Evolutionary conservation across 2,113 vertebrate species (phyloP).

Genomic region (Cyprinodon brontotheroides): DNA sequence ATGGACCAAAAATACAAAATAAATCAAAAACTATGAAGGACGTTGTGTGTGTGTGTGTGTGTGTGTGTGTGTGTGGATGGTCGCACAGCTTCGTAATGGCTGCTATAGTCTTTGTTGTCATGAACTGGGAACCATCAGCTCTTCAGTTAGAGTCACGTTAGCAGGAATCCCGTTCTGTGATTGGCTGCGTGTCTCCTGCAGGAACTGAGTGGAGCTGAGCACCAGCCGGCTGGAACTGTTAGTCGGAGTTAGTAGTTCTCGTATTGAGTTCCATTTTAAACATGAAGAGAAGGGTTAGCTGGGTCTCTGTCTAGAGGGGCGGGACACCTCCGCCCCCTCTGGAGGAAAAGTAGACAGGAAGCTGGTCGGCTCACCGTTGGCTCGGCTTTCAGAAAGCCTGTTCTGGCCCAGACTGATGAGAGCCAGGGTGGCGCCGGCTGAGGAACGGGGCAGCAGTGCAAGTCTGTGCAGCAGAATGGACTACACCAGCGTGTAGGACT

Average conservation of each 20-base stretch:
- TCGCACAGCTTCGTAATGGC: conserved; percentile 70
- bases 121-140: conserved; percentile 57
- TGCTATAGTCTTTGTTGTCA: conserved; percentile 67
- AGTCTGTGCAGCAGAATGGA: conserved; percentile 50
- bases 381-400: conserved; percentile 59
- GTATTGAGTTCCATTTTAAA: conserved; percentile 63
- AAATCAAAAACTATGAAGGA: conserved; percentile 62
- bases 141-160: conserved; percentile 59
- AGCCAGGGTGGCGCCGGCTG: conserved; percentile 50
- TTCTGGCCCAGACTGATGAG: conserved; percentile 51
- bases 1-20: conserved; percentile 60
- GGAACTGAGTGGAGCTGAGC: conserved; percentile 54
- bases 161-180: conserved; percentile 47
- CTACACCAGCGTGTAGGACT: conserved; percentile 98
- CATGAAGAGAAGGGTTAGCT: conserved; percentile 66
- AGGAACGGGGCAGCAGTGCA: conserved; percentile 49
- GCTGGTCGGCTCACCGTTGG: conserved; percentile 57
- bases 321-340: conserved; percentile 18
- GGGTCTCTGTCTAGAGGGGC: conserved; percentile 59
- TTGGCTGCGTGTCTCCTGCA: conserved; percentile 40
- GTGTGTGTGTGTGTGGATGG: conserved; percentile 27
- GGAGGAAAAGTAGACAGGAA: conserved; percentile 50
- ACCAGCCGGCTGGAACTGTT: conserved; percentile 72
- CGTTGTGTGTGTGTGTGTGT: conserved; percentile 53
- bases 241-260: conserved; percentile 74